Percentiles rank a stretch among this genome's conserved stretches.
These are phyloP conservation scores for Leuciscus idus DNA, from an alignment of 2,113 vertebrate species.

Conservation along the genomic window DNA sequence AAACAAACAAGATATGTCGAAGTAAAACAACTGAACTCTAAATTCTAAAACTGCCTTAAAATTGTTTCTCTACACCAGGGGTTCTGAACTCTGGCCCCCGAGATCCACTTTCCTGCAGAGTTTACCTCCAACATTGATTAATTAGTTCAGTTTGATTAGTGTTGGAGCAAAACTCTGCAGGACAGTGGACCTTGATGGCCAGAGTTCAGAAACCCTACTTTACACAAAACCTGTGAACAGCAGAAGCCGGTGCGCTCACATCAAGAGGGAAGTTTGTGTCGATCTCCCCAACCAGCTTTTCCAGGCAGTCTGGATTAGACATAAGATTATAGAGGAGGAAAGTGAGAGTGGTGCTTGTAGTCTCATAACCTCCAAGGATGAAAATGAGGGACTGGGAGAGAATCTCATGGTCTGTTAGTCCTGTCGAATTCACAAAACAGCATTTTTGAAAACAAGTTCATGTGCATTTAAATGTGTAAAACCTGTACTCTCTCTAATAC, in stretches of 20 bases:
- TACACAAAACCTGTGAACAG: not conserved
- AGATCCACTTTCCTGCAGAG: no score
- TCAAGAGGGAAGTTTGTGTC: slow-evolving; percentile 78
- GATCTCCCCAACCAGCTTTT: slow-evolving; percentile 77
- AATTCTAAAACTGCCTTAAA: not conserved
- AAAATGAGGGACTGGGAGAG: slow-evolving; percentile 81
- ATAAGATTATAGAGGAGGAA: slow-evolving; percentile 80
- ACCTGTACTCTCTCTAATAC: slow-evolving; percentile 42
- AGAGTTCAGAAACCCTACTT: no score
- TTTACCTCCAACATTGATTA: no score
- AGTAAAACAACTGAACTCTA: no score
- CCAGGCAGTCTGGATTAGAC: slow-evolving; percentile 75
- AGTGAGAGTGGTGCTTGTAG: slow-evolving; percentile 76
- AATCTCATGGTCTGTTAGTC: slow-evolving; percentile 82
- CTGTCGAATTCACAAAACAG: slow-evolving; percentile 59
- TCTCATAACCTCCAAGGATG: slow-evolving; percentile 84
- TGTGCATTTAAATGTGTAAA: no score
- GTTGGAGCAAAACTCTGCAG: no score
- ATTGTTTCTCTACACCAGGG: not conserved
- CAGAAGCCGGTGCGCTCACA: slow-evolving; percentile 60
- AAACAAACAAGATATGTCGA: no score
- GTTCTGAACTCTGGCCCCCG: no score
- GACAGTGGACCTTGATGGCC: no score
- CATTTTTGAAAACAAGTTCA: not conserved
- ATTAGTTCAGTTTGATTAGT: no score